phyloP scores from a whole-genome alignment of 2,113 vertebrate genomes.

The Galemys pyrenaicus region DNA sequence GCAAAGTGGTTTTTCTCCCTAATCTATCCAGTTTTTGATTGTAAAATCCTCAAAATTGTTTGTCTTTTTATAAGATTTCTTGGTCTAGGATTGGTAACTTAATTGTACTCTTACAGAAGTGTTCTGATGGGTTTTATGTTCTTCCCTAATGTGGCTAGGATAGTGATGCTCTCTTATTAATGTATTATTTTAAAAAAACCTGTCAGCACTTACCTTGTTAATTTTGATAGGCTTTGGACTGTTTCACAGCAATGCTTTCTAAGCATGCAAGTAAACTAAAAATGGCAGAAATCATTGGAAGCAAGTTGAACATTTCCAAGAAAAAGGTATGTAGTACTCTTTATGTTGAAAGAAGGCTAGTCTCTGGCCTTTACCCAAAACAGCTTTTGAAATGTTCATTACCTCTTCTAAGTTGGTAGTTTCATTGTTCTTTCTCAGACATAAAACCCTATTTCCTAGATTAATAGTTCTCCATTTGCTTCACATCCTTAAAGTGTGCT shows the following conservation, averaged over 20 bases:
- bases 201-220: conserved; percentile 35
- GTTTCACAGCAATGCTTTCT: conserved; percentile 97
- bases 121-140: background rate
- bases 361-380: background rate
- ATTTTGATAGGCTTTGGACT: conserved; percentile 93
- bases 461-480: background rate
- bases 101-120: background rate
- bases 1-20: background rate
- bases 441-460: background rate
- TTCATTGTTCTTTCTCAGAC: background rate
- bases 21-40: background rate
- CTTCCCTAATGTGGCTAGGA: background rate
- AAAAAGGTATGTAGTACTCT: conserved; percentile 89
- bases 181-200: background rate
- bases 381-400: background rate
- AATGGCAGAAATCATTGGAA: conserved; percentile 95
- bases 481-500: background rate
- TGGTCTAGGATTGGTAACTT: background rate
- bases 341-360: too few species aligned
- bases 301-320: conserved; percentile 96
- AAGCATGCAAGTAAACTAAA: conserved; percentile 87
- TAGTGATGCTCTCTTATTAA: background rate
- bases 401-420: background rate
- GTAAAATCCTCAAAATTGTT: background rate
- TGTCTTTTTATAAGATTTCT: background rate